Conservation (phyloP, 2,797 vertebrate genomes). For the Lacerta agilis region DNA sequence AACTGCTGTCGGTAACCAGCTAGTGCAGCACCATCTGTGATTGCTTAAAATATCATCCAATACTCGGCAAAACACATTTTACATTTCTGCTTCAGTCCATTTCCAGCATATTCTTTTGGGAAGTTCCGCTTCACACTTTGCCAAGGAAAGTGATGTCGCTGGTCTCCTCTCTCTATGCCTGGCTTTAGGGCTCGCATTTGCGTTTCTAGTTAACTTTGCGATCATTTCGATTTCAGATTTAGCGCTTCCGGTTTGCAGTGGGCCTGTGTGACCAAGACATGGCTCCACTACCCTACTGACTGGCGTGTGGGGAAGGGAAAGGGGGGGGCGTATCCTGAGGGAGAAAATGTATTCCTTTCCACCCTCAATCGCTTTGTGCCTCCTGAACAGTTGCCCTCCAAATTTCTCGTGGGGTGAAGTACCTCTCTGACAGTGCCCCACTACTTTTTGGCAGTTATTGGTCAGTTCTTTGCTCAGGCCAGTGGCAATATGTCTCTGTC, state of each 20-base stretch:
- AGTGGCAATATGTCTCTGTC: background rate
- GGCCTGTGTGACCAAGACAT: background rate
- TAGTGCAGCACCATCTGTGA: constrained; percentile 82
- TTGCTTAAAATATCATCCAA: constrained; percentile 81
- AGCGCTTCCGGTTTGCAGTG: background rate
- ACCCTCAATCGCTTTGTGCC: background rate
- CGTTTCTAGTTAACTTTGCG: background rate
- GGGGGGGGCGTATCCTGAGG: background rate
- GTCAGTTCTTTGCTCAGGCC: background rate
- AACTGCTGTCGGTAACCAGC: constrained; percentile 88
- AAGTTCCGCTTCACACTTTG: constrained; percentile 44
- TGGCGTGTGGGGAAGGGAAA: background rate
- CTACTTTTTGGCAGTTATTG: background rate
- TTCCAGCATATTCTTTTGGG: constrained; percentile 63
- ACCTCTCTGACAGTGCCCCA: background rate
- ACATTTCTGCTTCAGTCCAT: constrained; percentile 70
- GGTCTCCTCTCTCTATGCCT: background rate
- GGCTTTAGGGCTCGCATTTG: background rate
- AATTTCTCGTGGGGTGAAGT: background rate
- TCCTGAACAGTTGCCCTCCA: background rate
- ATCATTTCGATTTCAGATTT: background rate
- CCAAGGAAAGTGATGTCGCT: constrained; percentile 46
- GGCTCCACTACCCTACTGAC: background rate
- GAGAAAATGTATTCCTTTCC: too few species aligned
- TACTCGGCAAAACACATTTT: constrained; percentile 71